These are phyloP conservation scores for Troglohyphantes excavatus DNA, from an alignment of 2,888 invertebrate species.

Conservation along the genomic window DNA sequence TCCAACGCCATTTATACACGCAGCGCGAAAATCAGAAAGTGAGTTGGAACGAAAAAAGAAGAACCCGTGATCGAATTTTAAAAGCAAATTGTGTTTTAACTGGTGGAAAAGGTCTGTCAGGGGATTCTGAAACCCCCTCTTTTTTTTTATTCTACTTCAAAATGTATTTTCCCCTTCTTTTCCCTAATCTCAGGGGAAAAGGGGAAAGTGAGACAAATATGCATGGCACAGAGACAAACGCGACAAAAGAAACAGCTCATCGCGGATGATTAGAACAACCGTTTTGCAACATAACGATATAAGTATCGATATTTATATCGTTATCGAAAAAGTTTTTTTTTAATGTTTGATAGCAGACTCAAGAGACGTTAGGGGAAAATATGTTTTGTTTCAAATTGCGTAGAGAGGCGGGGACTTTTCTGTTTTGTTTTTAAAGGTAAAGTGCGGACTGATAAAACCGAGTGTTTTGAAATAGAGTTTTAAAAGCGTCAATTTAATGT, in stretches of 20 bases:
- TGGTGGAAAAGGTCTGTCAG: slow-evolving; percentile 39
- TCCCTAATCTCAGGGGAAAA: slow-evolving; percentile 19
- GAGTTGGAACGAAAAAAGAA: slow-evolving; percentile 7
- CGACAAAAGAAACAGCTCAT: slow-evolving; percentile 69
- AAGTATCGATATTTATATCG: slow-evolving; percentile 75
- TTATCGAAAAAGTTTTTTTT: slow-evolving; percentile 44
- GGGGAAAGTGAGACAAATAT: slow-evolving; percentile 38
- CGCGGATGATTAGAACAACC: slow-evolving; percentile 69
- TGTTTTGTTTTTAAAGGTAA: neutral
- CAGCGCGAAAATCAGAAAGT: neutral
- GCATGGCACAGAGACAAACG: slow-evolving; percentile 50
- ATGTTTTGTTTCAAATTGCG: slow-evolving; percentile 22
- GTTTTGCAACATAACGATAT: slow-evolving; percentile 31
- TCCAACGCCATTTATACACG: slow-evolving; percentile 37
- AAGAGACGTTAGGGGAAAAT: neutral
- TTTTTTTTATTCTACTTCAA: slow-evolving; percentile 6
- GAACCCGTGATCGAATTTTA: slow-evolving; percentile 74
- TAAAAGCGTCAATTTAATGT: neutral
- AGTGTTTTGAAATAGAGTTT: neutral
- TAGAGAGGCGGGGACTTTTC: neutral
- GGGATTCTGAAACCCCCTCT: slow-evolving; percentile 21
- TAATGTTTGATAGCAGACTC: slow-evolving; percentile 26
- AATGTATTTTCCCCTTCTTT: slow-evolving; percentile 10
- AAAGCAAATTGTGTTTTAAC: slow-evolving; percentile 78
- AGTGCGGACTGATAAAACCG: neutral